These are phyloP conservation scores for Boleophthalmus pectinirostris DNA, from an alignment of 2,113 vertebrate genomes.

Conservation along the genomic window DNA sequence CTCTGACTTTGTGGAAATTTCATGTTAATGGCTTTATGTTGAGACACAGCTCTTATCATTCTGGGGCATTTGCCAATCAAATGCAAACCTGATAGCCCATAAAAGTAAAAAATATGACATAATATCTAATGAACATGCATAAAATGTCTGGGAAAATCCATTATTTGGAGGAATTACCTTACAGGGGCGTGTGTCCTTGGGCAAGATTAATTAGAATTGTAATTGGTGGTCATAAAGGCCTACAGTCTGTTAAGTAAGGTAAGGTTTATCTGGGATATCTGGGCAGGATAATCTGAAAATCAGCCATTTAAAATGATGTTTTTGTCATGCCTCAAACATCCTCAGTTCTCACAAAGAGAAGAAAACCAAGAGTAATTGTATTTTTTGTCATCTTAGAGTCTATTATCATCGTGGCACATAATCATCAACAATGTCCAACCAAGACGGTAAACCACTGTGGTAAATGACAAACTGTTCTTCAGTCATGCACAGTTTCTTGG, in stretches of 20 bases:
- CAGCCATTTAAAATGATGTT: neutral
- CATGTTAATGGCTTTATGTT: neutral
- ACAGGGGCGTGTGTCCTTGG: too few relatives aligned
- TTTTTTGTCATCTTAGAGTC: neutral
- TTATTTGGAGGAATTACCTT: neutral
- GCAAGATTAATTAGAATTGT: too few relatives aligned
- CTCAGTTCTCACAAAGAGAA: neutral
- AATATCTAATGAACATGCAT: too few relatives aligned
- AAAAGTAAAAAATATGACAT: neutral
- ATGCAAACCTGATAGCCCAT: neutral
- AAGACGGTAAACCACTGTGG: neutral
- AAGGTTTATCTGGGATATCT: too few relatives aligned
- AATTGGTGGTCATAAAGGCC: too few relatives aligned
- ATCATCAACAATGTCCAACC: neutral
- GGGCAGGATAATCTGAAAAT: neutral
- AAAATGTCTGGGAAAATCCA: too few relatives aligned
- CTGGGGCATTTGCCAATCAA: neutral
- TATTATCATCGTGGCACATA: neutral
- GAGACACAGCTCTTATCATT: neutral
- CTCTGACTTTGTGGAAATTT: neutral
- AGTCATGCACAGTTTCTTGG: neutral
- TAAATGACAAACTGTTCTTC: neutral
- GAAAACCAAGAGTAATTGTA: neutral
- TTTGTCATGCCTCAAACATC: neutral
- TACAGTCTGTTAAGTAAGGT: too few relatives aligned